Evolutionary conservation across 2,797 vertebrate species (phyloP).

Genomic region (Danio kyathit): DNA sequence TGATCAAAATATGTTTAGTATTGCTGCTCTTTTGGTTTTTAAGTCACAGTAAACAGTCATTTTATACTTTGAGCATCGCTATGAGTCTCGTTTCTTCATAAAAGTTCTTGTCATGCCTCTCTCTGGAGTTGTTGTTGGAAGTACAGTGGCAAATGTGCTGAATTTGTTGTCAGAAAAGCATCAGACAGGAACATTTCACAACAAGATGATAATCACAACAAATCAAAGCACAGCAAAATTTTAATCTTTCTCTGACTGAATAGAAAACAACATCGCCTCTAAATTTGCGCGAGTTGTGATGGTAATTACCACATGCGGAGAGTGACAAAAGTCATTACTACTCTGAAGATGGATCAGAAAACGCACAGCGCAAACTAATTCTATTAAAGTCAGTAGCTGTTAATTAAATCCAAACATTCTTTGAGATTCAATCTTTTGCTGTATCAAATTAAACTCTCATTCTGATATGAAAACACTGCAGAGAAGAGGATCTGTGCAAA

Average conservation of each 20-base stretch:
- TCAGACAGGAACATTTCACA: constrained; percentile 35
- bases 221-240: constrained; percentile 24
- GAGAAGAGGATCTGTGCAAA: background rate
- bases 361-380: constrained; percentile 33
- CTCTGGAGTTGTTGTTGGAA: background rate
- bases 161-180: constrained; percentile 21
- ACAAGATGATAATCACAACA: constrained; percentile 38
- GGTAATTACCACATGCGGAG: constrained; percentile 37
- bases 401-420: constrained; percentile 52
- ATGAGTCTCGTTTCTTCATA: too few relatives aligned
- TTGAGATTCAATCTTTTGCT: constrained; percentile 45
- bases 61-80: too few relatives aligned
- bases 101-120: too few relatives aligned
- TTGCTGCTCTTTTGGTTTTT: too few relatives aligned
- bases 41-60: too few relatives aligned
- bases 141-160: constrained; percentile 1
- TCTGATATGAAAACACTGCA: constrained; percentile 23
- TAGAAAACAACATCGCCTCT: constrained; percentile 20
- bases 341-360: constrained; percentile 33
- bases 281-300: constrained; percentile 19
- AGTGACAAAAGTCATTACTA: constrained; percentile 42
- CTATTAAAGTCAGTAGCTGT: constrained; percentile 44
- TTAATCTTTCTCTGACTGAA: constrained; percentile 34
- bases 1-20: too few relatives aligned
- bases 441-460: constrained; percentile 41